Evolutionary conservation across 2,888 invertebrate genomes (phyloP), one percentile per base, ranked within the genome.

Genomic region (Lordiphosa andalusiaca): DNA sequence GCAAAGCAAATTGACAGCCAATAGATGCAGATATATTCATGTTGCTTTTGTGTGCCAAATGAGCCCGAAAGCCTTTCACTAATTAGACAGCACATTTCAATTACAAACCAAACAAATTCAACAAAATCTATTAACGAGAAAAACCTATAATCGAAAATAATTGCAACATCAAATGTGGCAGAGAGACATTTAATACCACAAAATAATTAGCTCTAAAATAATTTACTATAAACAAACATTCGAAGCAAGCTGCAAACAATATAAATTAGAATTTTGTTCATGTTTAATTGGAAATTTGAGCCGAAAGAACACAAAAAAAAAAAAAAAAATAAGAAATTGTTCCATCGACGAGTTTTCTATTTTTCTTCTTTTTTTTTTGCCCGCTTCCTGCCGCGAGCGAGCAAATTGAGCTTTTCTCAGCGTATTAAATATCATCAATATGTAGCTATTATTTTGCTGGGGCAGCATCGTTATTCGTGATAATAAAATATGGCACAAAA

Each of bases 221-320:
- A 78, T 75, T 74, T 56, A 69, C 60, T 50, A 52, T 41, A 58
- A 38, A 44, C 16, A 13, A 44, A 44, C 33, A 44, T 44, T 33
- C 30, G 16, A 53, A 46, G 39, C 50, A 58, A 44, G 61, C 41
- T 58, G 64, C 39, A 67, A 52, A 30, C 33, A 59, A 84, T 53
- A 81, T 73, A 81, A 84, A 74, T 74, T 74, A 71, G 75, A 84
- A 82, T 74, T 84, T 75, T 61, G 60, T 49, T n/a, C n/a, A n/a
- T 69, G 82, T 82, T 82, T 84, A 78, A 78, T 78, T 78, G 77
- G 77, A 78, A 74, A 78, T 84, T 77, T 66, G 77, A 78, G 78
- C 61, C 80, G 58, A 62, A 62, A 67, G 54, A 66, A 52, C 71
- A 71, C 54, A 59, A 59, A 71, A 61, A 60, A 36, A 59, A 57